These are phyloP conservation scores for Medauroidea extradentata DNA, from an alignment of 1,140 invertebrate genomes.

Conservation along the genomic window DNA sequence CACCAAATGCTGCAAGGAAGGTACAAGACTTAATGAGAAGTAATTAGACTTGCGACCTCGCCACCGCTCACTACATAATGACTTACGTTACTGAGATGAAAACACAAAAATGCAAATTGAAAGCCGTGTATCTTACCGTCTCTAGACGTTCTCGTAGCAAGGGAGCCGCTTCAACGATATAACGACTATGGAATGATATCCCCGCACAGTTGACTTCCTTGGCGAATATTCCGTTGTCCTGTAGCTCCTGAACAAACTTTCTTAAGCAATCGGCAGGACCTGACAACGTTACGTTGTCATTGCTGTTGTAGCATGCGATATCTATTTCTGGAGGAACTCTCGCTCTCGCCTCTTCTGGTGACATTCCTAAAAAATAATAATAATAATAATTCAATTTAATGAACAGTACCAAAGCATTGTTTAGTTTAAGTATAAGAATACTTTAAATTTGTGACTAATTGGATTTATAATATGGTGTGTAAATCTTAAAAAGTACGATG, in stretches of 20 bases:
- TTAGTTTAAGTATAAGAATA: no score
- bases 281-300: conserved; percentile 89
- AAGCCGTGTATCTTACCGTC: conserved; percentile 52
- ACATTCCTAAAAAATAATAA: conserved; percentile 56
- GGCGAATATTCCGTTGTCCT: conserved; percentile 78
- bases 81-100: no score
- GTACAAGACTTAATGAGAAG: no score
- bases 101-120: no score
- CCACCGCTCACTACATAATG: no score
- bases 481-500: no score
- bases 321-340: conserved; percentile 71
- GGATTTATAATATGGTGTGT: no score
- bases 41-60: no score
- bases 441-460: no score
- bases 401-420: no score
- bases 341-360: conserved; percentile 77
- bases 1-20: no score
- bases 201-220: conserved; percentile 84
- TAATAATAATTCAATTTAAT: no score
- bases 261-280: conserved; percentile 68
- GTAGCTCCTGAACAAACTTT: conserved; percentile 71
- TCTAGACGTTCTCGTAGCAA: conserved; percentile 71
- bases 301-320: conserved; percentile 90
- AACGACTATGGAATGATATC: conserved; percentile 92
- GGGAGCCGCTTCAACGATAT: conserved; percentile 80